Evolutionary conservation across 92 coral and sea anemone genomes (phyloP).

Genomic region (Porites cylindrica): DNA sequence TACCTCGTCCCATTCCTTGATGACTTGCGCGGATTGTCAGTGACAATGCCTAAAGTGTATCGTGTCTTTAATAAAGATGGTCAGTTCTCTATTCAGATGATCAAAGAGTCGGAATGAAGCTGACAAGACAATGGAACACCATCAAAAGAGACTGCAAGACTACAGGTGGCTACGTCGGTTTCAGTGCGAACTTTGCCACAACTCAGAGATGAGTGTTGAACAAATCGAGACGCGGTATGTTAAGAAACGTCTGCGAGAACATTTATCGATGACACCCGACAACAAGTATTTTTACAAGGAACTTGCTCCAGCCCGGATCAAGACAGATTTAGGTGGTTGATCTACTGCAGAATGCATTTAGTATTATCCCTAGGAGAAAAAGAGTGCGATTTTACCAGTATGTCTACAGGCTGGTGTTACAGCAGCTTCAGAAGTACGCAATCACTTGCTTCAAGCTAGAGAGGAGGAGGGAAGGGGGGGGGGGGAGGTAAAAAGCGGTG

Average conservation of each 20-base stretch:
- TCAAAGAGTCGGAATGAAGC: constrained; percentile 67
- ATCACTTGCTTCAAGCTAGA: constrained; percentile 67
- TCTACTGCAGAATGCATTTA: constrained; percentile 60
- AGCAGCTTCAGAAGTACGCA: constrained; percentile 62
- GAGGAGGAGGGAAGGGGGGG: not conserved
- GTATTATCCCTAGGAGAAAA: constrained; percentile 57
- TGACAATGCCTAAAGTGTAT: constrained; percentile 61
- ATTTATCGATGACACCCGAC: constrained; percentile 46
- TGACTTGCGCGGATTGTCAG: constrained; percentile 60
- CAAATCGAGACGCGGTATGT: constrained; percentile 55
- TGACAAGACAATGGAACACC: constrained; percentile 77
- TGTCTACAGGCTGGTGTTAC: constrained; percentile 69
- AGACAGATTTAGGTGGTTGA: constrained; percentile 51
- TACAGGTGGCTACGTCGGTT: constrained; percentile 75
- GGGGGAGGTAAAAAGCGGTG: constrained; percentile 16
- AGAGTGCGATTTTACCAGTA: constrained; percentile 53
- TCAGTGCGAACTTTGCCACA: constrained; percentile 73
- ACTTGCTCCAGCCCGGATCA: constrained; percentile 72
- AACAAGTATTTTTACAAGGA: constrained; percentile 54
- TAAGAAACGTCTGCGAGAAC: constrained; percentile 55
- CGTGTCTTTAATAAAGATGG: not conserved
- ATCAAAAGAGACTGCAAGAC: constrained; percentile 74
- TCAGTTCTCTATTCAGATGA: constrained; percentile 64
- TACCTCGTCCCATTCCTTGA: constrained; percentile 54
- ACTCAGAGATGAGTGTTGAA: constrained; percentile 79